Conservation (phyloP, 30 jellyfish, hydroid and myxozoan genomes). For the Aurelia sp. region DNA sequence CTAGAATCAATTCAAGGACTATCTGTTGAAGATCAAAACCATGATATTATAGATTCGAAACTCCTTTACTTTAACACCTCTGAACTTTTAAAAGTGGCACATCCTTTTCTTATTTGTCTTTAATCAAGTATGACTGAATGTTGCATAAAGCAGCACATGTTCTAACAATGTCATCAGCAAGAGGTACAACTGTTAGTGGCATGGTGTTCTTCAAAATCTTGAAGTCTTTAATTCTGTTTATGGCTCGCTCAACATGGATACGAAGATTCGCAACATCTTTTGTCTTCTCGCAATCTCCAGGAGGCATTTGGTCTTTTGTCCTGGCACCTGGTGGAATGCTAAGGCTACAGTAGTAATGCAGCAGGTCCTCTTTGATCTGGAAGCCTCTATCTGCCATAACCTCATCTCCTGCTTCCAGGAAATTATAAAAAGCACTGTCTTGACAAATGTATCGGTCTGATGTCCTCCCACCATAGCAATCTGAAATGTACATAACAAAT, state of each 20-base stretch:
- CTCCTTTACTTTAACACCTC: neutral
- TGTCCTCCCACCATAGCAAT: constrained; percentile 69
- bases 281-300: constrained; percentile 53
- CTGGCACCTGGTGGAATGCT: constrained; percentile 79
- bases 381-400: constrained; percentile 84
- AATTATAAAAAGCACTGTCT: constrained; percentile 61
- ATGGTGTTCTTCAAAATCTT: constrained; percentile 44
- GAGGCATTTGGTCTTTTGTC: constrained; percentile 63
- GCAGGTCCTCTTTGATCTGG: constrained; percentile 64
- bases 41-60: neutral
- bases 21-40: neutral
- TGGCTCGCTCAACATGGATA: constrained; percentile 69
- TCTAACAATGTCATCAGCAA: constrained; percentile 47
- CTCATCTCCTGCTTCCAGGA: constrained; percentile 65
- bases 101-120: neutral
- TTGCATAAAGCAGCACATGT: constrained; percentile 60
- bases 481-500: constrained; percentile 42
- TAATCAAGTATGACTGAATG: constrained; percentile 26
- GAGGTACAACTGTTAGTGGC: constrained; percentile 21
- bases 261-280: constrained; percentile 18
- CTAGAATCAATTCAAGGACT: too few species aligned
- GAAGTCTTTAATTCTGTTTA: constrained; percentile 56
- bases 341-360: constrained; percentile 29
- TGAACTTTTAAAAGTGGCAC: too few species aligned
- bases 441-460: constrained; percentile 53